Base-by-base conservation (phyloP, 1,140 invertebrate genomes). In the Drosophila truncata region DNA sequence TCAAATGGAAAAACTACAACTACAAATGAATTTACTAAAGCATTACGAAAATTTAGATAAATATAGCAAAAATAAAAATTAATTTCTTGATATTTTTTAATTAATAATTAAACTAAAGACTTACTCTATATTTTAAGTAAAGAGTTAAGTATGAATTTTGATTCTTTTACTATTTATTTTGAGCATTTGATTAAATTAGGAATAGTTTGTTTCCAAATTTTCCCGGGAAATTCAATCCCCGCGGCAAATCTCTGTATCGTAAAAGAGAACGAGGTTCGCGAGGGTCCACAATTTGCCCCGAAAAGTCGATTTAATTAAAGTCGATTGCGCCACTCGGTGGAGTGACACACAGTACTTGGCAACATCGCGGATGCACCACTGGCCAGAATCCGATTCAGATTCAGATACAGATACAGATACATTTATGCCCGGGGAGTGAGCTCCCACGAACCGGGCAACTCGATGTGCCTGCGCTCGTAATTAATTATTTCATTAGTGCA, bases 401-500 rank as follows among this genome's bases (percentile, higher is more conserved):
- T n/a, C 39, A 52, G 37, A 35, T 41, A 16, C 47, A 65, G 44
- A 54, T 31, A 50, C 39, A 52, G 39, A 37, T 41, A n/a, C 46
- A 63, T 35, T 31, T 25, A 50, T 33, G 31, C 33, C 14, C 64
- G 16, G 47, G 42, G 50, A 39, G 50, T 54, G 50, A 18, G 33
- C 42, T 58, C 35, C 54, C 54, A 41, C 54, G 33, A 35, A 35
- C 52, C 52, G 31, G 31, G 31, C 37, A 39, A 31, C 49, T 33
- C 29, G 49, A 54, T 46, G 65, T 72, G 78, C 69, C 81, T 70
- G 74, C 49, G 75, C 69, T 74, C 69, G 80, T 82, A 82, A 82
- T 82, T 82, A 82, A 82, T 82, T 82, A 55, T 82, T 82, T 82
- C 80, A 82, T 82, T 82, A 82, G 74, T 78, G 80, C 61, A 82